Evolutionary conservation across 2,113 vertebrate species (phyloP), one percentile per base, ranked within the genome.

Genomic region (Capricornis sumatraensis): DNA sequence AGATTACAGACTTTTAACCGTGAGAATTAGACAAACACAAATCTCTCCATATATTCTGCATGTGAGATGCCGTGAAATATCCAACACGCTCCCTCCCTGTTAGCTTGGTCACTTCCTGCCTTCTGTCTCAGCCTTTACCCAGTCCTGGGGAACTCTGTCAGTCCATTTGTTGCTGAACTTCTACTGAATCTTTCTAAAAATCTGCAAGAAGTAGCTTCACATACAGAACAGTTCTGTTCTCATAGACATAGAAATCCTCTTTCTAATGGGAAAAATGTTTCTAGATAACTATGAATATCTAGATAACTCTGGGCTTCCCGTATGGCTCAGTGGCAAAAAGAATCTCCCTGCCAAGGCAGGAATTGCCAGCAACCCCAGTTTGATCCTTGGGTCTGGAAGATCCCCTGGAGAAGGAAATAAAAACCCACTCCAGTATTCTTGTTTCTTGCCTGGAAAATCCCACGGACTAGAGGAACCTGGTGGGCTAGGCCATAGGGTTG

Each of bases 101-200:
- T 2, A 40, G 14, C 60, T 84, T 30, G 50, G 92, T 19, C n/a
- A 57, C 64, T 13, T 50, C 55, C 67, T 47, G 30, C 23, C 27
- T 36, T 87, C 62, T 52, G 53, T 67, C 33, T 92, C 12, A 47
- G 23, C 45, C 33, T 62, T 58, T 28, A 47, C n/a, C 27, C 4
- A 30, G 33, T 89, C 23, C 30, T 10, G 13, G 19, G 45, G 19
- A 79, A 27, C 45, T 43, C 30, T 45, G 45, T 57, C 53, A 76
- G n/a, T 28, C 40, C n/a, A 47, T n/a, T 43, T 92, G 25, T 58
- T 81, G 21, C 8, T 64, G 53, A 93, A 89, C 67, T 82, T 36
- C n/a, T 88, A 84, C 17, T 33, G 57, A 85, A 86, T 84, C 40
- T 53, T 89, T 89, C 17, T 40, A 81, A 60, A 89, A 79, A 60